A percentile compares a stretch with the other conserved stretches of the same genome.
Evolutionary conservation across 1,140 invertebrate species (phyloP).

Genomic region (Scaptomyza hsui): DNA sequence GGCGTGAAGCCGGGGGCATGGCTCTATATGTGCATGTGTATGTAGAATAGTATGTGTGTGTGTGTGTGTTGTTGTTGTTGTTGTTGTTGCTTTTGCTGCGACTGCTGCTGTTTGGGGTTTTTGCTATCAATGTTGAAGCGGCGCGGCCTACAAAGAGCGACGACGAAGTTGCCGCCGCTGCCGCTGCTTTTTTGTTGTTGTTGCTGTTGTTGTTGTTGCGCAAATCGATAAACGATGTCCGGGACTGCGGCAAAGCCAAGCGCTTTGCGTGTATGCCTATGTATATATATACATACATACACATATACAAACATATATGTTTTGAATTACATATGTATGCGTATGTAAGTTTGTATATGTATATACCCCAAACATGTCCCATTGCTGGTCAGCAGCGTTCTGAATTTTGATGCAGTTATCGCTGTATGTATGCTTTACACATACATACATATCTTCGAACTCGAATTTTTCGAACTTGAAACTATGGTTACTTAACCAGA

Average conservation of each 20-base stretch:
- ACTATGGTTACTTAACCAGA: too few relatives aligned
- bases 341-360: conserved; percentile 11
- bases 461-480: too few relatives aligned
- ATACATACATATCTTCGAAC: conserved; percentile 5
- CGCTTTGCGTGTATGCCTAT: conserved; percentile 68
- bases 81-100: background rate
- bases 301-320: background rate
- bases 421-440: conserved; percentile 9
- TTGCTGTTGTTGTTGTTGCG: conserved; percentile 64
- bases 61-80: conserved; percentile 13
- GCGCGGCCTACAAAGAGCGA: conserved; percentile 60
- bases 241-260: conserved; percentile 66
- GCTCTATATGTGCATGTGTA: conserved; percentile 20
- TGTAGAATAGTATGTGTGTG: conserved; percentile 18
- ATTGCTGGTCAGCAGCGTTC: conserved; percentile 35
- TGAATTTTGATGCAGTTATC: conserved; percentile 33
- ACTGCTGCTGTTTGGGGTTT: conserved; percentile 39
- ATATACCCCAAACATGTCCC: conserved; percentile 34
- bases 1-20: conserved; percentile 58
- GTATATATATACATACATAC: conserved; percentile 28
- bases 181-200: conserved; percentile 27
- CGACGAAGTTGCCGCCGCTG: conserved; percentile 26
- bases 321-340: background rate
- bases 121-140: conserved; percentile 56
- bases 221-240: conserved; percentile 81